These are phyloP conservation scores for Symphodus melops DNA, from an alignment of 2,113 vertebrate species.

Conservation along the genomic window DNA sequence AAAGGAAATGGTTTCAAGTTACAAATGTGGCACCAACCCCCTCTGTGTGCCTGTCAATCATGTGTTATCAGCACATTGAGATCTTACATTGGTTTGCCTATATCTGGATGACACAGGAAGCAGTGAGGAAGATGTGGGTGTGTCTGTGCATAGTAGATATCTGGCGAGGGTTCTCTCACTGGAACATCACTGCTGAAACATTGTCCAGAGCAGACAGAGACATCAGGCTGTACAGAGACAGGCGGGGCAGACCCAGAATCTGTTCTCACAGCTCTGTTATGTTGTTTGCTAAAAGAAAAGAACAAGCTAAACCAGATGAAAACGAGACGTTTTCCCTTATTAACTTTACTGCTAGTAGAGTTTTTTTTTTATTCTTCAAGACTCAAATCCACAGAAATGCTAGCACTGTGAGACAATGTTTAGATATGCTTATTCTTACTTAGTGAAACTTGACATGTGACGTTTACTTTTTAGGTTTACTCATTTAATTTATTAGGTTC, in stretches of 20 bases:
- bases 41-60: background rate
- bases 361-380: too few species aligned
- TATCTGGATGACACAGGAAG: constrained; percentile 51
- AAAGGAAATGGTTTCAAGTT: background rate
- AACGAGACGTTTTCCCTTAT: too few species aligned
- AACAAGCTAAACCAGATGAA: background rate
- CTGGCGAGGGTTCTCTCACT: constrained; percentile 47
- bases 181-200: constrained; percentile 52
- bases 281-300: background rate
- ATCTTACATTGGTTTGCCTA: background rate
- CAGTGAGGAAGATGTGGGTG: constrained; percentile 41
- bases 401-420: too few species aligned
- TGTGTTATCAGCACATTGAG: background rate
- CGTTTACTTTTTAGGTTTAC: too few species aligned
- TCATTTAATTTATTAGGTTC: too few species aligned
- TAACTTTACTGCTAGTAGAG: too few species aligned
- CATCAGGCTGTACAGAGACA: background rate
- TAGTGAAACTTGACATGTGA: background rate
- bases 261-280: constrained; percentile 22
- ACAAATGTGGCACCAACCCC: background rate
- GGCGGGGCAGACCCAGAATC: background rate
- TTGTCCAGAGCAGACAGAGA: constrained; percentile 63
- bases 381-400: too few species aligned
- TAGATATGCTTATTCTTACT: too few species aligned
- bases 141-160: constrained; percentile 34